Conservation (phyloP, 2,888 invertebrate species). For the Heteropelma amictum region DNA sequence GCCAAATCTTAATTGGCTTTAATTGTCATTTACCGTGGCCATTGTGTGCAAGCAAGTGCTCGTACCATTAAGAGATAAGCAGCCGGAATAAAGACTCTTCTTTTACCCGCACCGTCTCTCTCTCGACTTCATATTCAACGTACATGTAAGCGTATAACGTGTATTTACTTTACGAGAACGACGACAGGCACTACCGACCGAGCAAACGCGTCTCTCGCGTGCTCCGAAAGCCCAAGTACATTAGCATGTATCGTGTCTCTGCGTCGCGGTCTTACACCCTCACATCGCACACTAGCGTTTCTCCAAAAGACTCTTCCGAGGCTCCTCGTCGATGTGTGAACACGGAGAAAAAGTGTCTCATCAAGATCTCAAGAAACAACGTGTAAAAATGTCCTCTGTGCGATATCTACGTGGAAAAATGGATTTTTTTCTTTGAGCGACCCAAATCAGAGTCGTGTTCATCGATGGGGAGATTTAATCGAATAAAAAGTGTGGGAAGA, state of each 20-base stretch:
- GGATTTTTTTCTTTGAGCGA: too few relatives aligned
- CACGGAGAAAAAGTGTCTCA: constrained; percentile 25
- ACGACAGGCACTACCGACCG: constrained; percentile 69
- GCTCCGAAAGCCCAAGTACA: constrained; percentile 66
- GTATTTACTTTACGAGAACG: constrained; percentile 64
- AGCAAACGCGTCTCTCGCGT: constrained; percentile 71
- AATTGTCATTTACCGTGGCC: constrained; percentile 65
- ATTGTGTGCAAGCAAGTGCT: constrained; percentile 66
- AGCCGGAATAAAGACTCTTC: constrained; percentile 30
- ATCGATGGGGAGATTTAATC: not conserved
- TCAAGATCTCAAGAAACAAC: constrained; percentile 19
- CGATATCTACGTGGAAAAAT: too few relatives aligned
- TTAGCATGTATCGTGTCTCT: constrained; percentile 63
- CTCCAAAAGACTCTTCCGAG: constrained; percentile 34
- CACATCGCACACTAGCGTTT: constrained; percentile 8
- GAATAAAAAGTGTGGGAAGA: too few relatives aligned
- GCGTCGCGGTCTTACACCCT: constrained; percentile 58
- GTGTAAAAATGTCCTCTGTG: constrained; percentile 9
- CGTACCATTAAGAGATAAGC: constrained; percentile 55
- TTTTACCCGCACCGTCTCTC: not conserved
- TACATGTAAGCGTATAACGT: constrained; percentile 14
- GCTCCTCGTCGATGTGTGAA: constrained; percentile 33
- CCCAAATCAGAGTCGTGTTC: too few relatives aligned
- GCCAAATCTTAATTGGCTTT: constrained; percentile 68
- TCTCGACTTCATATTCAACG: constrained; percentile 13